Evolutionary conservation across 2,888 invertebrate species (phyloP).

Genomic region (Agrenia bidenticulata): DNA sequence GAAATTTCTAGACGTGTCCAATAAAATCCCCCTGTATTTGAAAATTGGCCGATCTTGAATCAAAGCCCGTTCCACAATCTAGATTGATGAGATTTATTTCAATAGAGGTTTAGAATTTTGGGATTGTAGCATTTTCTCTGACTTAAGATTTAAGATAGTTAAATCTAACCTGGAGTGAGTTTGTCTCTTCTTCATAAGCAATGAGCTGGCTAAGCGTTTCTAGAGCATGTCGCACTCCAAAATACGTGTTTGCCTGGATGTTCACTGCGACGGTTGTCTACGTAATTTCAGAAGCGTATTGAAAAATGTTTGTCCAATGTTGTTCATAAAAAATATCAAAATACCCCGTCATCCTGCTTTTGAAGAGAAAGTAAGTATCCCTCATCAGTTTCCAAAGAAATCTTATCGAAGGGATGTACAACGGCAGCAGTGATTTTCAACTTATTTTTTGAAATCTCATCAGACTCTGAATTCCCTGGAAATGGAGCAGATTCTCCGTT

Average conservation of each 20-base stretch:
- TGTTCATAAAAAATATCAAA: background rate
- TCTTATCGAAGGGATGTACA: constrained; percentile 34
- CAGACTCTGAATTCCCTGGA: constrained; percentile 35
- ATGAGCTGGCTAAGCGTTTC: constrained; percentile 75
- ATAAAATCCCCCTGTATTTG: constrained; percentile 60
- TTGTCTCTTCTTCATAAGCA: constrained; percentile 56
- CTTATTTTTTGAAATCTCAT: constrained; percentile 34
- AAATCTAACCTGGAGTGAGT: constrained; percentile 61
- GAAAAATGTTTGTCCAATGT: too few species aligned
- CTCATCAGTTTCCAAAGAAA: constrained; percentile 41
- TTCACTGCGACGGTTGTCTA: constrained; percentile 37
- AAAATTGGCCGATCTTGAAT: constrained; percentile 66
- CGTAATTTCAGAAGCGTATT: too few species aligned
- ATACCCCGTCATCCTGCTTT: constrained; percentile 33
- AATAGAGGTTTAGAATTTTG: too few species aligned
- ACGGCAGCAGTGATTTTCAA: constrained; percentile 36
- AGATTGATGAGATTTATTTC: too few species aligned
- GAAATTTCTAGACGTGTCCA: constrained; percentile 60
- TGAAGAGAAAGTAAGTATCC: constrained; percentile 40
- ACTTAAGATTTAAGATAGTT: too few species aligned
- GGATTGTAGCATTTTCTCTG: too few species aligned
- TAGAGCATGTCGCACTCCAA: constrained; percentile 73
- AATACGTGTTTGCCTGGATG: constrained; percentile 59
- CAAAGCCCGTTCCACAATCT: constrained; percentile 64
- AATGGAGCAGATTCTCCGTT: constrained; percentile 36